These are phyloP conservation scores for Talpa occidentalis DNA, from an alignment of 2,113 vertebrate genomes.

Conservation along the genomic window DNA sequence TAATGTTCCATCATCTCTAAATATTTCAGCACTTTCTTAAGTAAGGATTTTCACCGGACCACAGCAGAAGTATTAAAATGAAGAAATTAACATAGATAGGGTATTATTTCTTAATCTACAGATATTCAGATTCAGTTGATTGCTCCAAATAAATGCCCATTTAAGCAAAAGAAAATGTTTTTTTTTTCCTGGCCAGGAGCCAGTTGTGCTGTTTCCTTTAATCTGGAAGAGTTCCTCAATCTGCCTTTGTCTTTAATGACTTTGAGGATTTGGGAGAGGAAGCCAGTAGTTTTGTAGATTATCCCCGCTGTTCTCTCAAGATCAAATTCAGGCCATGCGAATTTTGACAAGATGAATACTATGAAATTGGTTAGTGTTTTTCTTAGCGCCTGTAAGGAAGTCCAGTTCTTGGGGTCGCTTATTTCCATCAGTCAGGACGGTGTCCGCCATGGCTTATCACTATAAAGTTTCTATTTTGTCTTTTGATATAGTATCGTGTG, in stretches of 20 bases:
- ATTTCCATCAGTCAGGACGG: not conserved
- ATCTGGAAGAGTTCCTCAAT: not conserved
- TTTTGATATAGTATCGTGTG: not conserved
- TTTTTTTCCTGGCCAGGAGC: not conserved
- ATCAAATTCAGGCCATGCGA: not conserved
- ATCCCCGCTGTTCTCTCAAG: not conserved
- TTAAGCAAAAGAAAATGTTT: conserved; percentile 20
- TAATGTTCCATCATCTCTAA: not conserved
- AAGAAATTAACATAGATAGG: not conserved
- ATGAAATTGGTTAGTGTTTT: conserved; percentile 24
- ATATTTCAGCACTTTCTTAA: conserved; percentile 8
- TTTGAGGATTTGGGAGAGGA: conserved; percentile 43
- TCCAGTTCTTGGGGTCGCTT: not conserved
- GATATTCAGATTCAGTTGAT: not conserved
- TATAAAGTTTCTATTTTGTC: not conserved
- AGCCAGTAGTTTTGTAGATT: conserved; percentile 28
- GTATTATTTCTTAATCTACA: conserved; percentile 12
- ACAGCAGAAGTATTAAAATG: not conserved
- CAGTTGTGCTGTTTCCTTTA: not conserved
- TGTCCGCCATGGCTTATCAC: not conserved
- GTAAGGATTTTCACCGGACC: not conserved
- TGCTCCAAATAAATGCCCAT: conserved; percentile 8
- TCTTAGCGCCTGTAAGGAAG: not conserved
- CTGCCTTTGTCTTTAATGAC: conserved; percentile 22
- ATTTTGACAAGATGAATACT: not conserved